A percentile compares a stretch with the other conserved stretches of the same genome.
Conservation (phyloP, 92 coral and sea anemone genomes). For the Anthopleura xanthogrammica region DNA sequence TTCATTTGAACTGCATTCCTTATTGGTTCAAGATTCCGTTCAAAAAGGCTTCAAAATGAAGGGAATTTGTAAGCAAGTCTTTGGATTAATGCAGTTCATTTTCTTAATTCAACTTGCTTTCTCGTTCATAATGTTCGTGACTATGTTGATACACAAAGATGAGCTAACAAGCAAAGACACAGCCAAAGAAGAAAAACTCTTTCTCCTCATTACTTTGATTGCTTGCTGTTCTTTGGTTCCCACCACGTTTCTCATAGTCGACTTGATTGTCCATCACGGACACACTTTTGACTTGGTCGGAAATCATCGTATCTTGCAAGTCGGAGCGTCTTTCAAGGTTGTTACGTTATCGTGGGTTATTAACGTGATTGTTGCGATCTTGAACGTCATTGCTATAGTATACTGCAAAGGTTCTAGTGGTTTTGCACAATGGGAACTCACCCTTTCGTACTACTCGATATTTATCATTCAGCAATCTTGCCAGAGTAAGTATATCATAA, state of each 20-base stretch:
- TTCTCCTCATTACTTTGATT: conserved; percentile 9
- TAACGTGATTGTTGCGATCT: conserved; percentile 26
- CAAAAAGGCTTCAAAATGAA: not conserved
- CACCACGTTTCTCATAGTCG: conserved; percentile 16
- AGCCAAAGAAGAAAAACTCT: not conserved
- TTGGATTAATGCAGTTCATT: not conserved
- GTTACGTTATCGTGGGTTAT: conserved; percentile 43
- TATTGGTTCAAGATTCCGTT: too few species aligned
- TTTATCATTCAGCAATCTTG: conserved; percentile 21
- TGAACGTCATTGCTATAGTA: conserved; percentile 34
- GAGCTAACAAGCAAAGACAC: not conserved
- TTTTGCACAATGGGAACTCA: conserved; percentile 18
- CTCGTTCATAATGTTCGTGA: not conserved
- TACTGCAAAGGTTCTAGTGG: conserved; percentile 4
- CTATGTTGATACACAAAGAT: conserved; percentile 12
- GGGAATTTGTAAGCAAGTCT: not conserved
- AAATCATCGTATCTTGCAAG: conserved; percentile 17
- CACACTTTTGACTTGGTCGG: conserved; percentile 39
- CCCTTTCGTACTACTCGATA: conserved; percentile 16
- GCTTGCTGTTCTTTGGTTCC: conserved; percentile 13
- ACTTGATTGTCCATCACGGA: conserved; percentile 16
- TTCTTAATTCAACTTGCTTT: not conserved
- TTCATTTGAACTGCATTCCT: too few species aligned
- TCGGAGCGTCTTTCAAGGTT: conserved; percentile 46
- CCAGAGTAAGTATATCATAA: conserved; percentile 29